These are phyloP conservation scores for Ectobius pallidus DNA, from an alignment of 2,888 invertebrate species.

Conservation along the genomic window DNA sequence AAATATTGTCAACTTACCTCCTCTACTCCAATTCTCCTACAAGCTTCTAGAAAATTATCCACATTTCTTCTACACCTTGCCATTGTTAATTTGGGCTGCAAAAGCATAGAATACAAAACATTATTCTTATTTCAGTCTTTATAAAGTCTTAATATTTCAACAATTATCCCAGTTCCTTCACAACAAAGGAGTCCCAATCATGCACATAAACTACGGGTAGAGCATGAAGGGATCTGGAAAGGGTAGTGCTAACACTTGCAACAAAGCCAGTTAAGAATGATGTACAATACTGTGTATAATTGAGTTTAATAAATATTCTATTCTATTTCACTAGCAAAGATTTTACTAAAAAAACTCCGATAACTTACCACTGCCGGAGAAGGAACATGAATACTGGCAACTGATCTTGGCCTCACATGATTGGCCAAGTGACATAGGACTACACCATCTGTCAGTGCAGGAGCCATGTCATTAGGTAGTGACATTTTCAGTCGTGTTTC, in stretches of 20 bases:
- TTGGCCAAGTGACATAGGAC: conserved; percentile 94
- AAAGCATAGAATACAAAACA: conserved; percentile 48
- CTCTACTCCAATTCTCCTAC: conserved; percentile 90
- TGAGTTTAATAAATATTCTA: no score
- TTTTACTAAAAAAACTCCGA: background rate
- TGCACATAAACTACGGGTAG: no score
- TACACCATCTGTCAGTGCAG: conserved; percentile 88
- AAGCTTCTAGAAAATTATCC: conserved; percentile 94
- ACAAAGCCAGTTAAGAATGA: no score
- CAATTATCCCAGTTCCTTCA: no score
- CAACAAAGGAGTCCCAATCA: no score
- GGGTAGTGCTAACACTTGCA: no score
- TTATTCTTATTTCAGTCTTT: background rate
- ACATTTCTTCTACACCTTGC: conserved; percentile 93
- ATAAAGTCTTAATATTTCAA: no score
- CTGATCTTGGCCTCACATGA: conserved; percentile 87
- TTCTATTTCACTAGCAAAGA: no score
- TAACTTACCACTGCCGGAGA: conserved; percentile 84
- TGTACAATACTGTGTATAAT: no score
- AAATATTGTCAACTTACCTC: conserved; percentile 70
- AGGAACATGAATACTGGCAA: conserved; percentile 93
- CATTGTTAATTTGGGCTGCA: conserved; percentile 92
- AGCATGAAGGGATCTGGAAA: no score
- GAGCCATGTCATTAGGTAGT: conserved; percentile 83
- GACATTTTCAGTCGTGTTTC: conserved; percentile 89